Evolutionary conservation across 2,888 invertebrate species (phyloP), one percentile per base, ranked within the genome.

Genomic region (Tubulanus polymorphus): DNA sequence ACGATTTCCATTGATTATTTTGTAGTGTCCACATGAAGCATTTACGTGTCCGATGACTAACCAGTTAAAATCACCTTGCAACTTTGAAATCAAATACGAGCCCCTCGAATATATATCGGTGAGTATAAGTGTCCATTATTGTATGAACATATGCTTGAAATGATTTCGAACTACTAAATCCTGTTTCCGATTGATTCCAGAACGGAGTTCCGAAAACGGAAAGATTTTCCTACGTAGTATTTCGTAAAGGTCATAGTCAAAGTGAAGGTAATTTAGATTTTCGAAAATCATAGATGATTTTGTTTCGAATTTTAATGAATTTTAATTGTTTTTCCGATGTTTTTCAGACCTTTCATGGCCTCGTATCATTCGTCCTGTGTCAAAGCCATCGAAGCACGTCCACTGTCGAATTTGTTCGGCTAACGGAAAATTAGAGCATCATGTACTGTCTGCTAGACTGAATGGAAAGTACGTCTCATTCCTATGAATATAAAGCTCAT

Each of bases 11-110:
- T 48, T 41, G 53, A 30, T 29, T 56, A 15, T 46, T 8, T 68
- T 66, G 64, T 74, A 90, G 83, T 96, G 95, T 74, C 89, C 93
- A 0, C 91, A 93, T 70, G 89, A 92, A 67, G 74, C 80, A n/a
- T n/a, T n/a, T 25, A 69, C 81, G 0, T 96, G 95, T 74, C 95
- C 95, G 0, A 82, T 88, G 62, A 54, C 83, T 25, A 79, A 83
- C 54, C 84, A 87, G 53, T 59, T 62, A 26, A 78, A 84, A 5
- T 87, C 85, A 0, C 90, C 91, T 0, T 94, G 93, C 68, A 90
- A 89, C 73, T 93, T 91, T 74, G 75, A 85, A 63, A 83, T 86
- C 50, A 72, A 81, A 23, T 91, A 87, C 63, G 61, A 66, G 25
- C 66, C 72, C 69, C 79, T 84, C 12, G 51, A 57, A 25, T 25